phyloP scores from a whole-genome alignment of 2,888 invertebrate genomes.

The Halictus ligatus region DNA sequence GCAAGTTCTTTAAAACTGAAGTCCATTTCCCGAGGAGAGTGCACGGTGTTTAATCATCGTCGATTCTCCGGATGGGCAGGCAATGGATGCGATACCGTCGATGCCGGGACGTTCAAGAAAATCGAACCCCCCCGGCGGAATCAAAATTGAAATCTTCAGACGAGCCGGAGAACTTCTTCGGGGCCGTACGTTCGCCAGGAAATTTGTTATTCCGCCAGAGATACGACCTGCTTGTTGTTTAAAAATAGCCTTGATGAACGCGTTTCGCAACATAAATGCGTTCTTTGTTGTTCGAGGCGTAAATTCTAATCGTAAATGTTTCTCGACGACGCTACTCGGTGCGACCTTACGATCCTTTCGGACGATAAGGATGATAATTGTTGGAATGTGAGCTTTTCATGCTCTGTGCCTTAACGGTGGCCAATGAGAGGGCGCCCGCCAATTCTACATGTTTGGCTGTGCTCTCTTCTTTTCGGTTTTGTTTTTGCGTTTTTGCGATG shows the following conservation, averaged over 20 bases:
- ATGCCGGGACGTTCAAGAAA: neutral
- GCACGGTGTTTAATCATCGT: neutral
- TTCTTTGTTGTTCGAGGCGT: too few relatives aligned
- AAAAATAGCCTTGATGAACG: neutral
- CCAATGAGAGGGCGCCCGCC: too few relatives aligned
- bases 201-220: neutral
- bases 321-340: too few relatives aligned
- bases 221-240: neutral
- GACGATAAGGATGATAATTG: too few relatives aligned
- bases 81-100: slow-evolving; percentile 5
- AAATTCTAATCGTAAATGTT: too few relatives aligned
- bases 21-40: neutral
- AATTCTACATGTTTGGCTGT: too few relatives aligned
- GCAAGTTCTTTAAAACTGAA: slow-evolving; percentile 14
- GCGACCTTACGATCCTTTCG: too few relatives aligned
- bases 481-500: too few relatives aligned
- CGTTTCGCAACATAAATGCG: too few relatives aligned
- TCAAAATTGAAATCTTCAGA: slow-evolving; percentile 14
- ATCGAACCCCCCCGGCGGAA: neutral
- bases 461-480: too few relatives aligned
- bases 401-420: too few relatives aligned
- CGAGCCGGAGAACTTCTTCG: neutral
- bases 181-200: neutral
- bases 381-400: too few relatives aligned
- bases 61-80: slow-evolving; percentile 9